Evolutionary conservation across 2,888 invertebrate genomes (phyloP).

Genomic region (Andrena haemorrhoa): DNA sequence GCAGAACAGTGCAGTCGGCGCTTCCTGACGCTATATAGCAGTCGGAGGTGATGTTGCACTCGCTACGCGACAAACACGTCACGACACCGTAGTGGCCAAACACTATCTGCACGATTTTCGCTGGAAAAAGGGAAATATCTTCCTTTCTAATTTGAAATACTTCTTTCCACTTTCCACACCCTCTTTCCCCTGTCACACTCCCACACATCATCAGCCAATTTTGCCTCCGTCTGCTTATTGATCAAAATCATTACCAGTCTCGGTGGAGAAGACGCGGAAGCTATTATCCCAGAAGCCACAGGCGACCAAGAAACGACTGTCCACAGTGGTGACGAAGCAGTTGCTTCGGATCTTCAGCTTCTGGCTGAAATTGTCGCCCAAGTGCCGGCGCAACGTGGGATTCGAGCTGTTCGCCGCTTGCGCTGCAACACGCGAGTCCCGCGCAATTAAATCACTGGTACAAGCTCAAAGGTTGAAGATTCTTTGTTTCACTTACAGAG

Average conservation of each 20-base stretch:
- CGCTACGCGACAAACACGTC: slow-evolving; percentile 98
- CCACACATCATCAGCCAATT: background rate
- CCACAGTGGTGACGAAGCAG: slow-evolving; percentile 99
- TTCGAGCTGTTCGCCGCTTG: slow-evolving; percentile 91
- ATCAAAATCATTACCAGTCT: slow-evolving; percentile 89
- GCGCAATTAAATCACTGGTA: background rate
- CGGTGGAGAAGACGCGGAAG: slow-evolving; percentile 98
- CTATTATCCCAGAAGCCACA: slow-evolving; percentile 99
- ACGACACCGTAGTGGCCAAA: slow-evolving; percentile 99
- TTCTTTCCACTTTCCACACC: background rate
- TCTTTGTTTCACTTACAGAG: slow-evolving; percentile 89
- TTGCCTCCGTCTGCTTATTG: background rate
- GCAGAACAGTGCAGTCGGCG: slow-evolving; percentile 98
- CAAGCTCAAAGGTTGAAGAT: background rate
- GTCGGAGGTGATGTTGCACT: slow-evolving; percentile 99
- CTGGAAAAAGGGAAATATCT: slow-evolving; percentile 85
- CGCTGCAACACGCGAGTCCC: slow-evolving; percentile 85
- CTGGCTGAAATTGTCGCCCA: slow-evolving; percentile 99
- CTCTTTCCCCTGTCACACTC: background rate
- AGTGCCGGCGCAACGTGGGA: slow-evolving; percentile 92
- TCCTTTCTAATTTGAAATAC: background rate
- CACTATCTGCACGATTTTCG: slow-evolving; percentile 98
- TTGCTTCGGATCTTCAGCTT: slow-evolving; percentile 96
- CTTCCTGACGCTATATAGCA: slow-evolving; percentile 99
- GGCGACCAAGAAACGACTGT: slow-evolving; percentile 98